These are phyloP conservation scores for Loriculus beryllinus DNA, from an alignment of 2,797 vertebrate species.

Conservation along the genomic window DNA sequence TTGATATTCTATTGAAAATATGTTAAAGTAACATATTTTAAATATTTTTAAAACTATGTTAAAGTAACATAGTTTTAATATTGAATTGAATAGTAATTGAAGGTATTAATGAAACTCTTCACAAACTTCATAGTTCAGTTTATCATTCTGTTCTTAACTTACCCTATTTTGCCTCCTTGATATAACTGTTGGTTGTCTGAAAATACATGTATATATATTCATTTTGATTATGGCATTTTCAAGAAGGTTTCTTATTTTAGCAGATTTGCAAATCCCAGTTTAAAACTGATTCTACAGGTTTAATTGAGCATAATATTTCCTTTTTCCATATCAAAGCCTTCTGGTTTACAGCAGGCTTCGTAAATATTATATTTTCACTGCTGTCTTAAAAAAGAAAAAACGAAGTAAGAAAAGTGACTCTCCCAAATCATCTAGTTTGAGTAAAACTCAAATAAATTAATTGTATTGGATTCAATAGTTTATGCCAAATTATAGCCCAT, in stretches of 20 bases:
- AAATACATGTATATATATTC: neutral
- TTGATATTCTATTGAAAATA: slow-evolving; percentile 24
- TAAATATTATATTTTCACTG: neutral
- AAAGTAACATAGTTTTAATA: neutral
- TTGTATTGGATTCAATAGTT: neutral
- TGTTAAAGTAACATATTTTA: neutral
- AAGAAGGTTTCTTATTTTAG: neutral
- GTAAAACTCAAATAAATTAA: neutral
- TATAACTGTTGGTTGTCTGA: neutral
- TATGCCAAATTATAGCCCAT: neutral
- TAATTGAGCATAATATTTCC: neutral
- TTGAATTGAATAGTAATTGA: neutral
- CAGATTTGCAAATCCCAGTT: neutral
- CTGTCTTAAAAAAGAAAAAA: neutral
- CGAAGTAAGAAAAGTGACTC: neutral
- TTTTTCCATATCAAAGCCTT: neutral
- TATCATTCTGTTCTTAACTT: neutral
- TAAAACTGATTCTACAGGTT: neutral
- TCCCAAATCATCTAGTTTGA: neutral
- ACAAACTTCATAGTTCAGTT: neutral
- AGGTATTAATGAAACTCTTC: neutral
- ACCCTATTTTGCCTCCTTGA: neutral
- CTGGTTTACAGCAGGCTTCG: neutral
- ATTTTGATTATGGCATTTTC: neutral
- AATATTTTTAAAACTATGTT: neutral